phyloP scores from a whole-genome alignment of 2,113 vertebrate species.

The Peromyscus maniculatus region DNA sequence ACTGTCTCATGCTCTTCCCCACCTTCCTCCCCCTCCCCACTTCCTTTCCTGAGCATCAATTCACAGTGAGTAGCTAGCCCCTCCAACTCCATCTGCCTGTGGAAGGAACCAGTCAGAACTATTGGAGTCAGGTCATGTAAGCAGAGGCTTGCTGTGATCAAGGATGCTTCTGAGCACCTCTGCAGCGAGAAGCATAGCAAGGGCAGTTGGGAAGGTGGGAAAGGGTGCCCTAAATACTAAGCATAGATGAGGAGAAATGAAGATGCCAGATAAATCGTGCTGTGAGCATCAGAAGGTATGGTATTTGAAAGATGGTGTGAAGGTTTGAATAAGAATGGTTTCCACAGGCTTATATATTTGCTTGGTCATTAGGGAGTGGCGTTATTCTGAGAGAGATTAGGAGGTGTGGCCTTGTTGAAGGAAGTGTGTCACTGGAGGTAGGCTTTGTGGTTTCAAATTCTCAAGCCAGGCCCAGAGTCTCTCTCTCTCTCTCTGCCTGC shows the following conservation, averaged over 20 bases:
- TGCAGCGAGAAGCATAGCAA: not conserved
- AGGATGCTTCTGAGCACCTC: slow-evolving; percentile 1
- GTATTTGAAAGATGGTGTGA: not conserved
- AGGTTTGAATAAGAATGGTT: not conserved
- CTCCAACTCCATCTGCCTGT: not conserved
- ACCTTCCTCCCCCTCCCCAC: not conserved
- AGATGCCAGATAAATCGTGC: not conserved
- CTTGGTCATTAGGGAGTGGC: not conserved
- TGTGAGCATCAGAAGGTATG: slow-evolving; percentile 15
- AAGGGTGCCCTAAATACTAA: slow-evolving; percentile 32
- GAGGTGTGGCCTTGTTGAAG: not conserved
- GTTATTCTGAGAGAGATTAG: not conserved
- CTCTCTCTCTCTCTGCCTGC: not conserved
- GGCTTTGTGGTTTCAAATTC: not conserved
- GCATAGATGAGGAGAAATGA: slow-evolving; percentile 1
- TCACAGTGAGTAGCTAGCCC: not conserved
- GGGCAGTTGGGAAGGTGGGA: not conserved
- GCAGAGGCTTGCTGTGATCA: not conserved
- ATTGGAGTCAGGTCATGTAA: not conserved
- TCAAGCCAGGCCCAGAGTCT: not conserved
- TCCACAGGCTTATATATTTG: not conserved
- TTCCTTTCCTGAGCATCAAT: not conserved
- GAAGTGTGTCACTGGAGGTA: not conserved
- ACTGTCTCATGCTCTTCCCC: not conserved
- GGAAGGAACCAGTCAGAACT: not conserved